Percentiles rank a stretch among this genome's conserved stretches.
Conservation (phyloP, 1,140 invertebrate species). For the Heliconius hermathena region DNA sequence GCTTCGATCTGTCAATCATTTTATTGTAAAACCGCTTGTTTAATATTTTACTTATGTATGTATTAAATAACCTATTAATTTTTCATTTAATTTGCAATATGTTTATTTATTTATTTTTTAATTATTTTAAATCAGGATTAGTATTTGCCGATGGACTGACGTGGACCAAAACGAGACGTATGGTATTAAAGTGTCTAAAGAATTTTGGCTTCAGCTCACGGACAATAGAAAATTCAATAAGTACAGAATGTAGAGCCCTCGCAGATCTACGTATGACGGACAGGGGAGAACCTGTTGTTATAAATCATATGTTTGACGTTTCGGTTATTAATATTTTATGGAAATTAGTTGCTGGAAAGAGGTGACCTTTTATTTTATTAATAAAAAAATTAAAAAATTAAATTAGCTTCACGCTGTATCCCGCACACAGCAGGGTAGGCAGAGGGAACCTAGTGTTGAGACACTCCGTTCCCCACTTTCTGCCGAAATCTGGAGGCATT, state of each 20-base stretch:
- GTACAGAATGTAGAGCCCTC: slow-evolving; percentile 82
- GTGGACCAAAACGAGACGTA: slow-evolving; percentile 84
- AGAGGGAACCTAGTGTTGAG: too few species aligned
- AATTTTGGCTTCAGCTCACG: slow-evolving; percentile 84
- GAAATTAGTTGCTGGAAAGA: slow-evolving; percentile 86
- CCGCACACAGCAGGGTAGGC: too few species aligned
- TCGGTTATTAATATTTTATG: slow-evolving; percentile 88
- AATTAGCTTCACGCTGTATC: too few species aligned
- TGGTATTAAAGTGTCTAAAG: slow-evolving; percentile 83
- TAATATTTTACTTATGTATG: too few species aligned
- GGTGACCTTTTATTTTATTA: slow-evolving; percentile 48
- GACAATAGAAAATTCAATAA: slow-evolving; percentile 83
- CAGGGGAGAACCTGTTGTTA: slow-evolving; percentile 60
- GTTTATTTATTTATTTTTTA: not conserved
- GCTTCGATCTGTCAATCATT: too few species aligned
- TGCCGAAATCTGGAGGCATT: too few species aligned
- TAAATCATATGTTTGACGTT: slow-evolving; percentile 83
- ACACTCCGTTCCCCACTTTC: too few species aligned
- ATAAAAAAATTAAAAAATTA: too few species aligned
- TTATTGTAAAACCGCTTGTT: not conserved
- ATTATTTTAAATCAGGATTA: slow-evolving; percentile 79
- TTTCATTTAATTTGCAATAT: too few species aligned
- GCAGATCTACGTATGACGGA: slow-evolving; percentile 61
- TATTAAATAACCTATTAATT: too few species aligned
- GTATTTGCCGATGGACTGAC: slow-evolving; percentile 84